Evolutionary conservation across 2,888 invertebrate genomes (phyloP).

Genomic region (Brachynemurus nebulosus): DNA sequence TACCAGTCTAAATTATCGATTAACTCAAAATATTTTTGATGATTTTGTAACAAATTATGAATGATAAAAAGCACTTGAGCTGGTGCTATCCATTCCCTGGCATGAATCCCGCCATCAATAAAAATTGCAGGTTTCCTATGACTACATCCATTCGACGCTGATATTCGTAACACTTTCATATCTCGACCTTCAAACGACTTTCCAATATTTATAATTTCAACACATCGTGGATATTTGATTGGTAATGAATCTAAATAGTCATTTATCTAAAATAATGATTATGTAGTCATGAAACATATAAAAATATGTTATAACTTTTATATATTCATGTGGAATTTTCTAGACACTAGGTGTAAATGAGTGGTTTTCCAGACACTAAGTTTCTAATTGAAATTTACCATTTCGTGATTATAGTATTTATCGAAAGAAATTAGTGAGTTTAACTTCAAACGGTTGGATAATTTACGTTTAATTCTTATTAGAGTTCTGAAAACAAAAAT

Average conservation of each 20-base stretch:
- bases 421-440: no score
- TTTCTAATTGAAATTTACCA: no score
- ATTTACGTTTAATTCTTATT: no score
- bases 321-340: no score
- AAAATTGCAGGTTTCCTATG: conserved; percentile 36
- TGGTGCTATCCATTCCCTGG: conserved; percentile 54
- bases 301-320: no score
- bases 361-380: no score
- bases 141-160: conserved; percentile 18
- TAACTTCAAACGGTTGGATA: no score
- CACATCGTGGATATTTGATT: conserved; percentile 24
- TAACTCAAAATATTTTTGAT: conserved; percentile 32
- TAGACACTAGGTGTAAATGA: no score
- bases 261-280: conserved; percentile 28
- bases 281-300: no score
- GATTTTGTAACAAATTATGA: conserved; percentile 39
- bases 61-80: conserved; percentile 43
- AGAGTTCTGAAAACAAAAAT: no score
- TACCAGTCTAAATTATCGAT: conserved; percentile 48
- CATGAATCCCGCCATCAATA: conserved; percentile 45
- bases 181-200: conserved; percentile 29
- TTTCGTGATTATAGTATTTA: no score
- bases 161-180: conserved; percentile 31
- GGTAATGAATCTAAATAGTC: conserved; percentile 23
- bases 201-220: conserved; percentile 29